Evolutionary conservation across 2,888 invertebrate species (phyloP).

Genomic region (Brachynemurus nebulosus): DNA sequence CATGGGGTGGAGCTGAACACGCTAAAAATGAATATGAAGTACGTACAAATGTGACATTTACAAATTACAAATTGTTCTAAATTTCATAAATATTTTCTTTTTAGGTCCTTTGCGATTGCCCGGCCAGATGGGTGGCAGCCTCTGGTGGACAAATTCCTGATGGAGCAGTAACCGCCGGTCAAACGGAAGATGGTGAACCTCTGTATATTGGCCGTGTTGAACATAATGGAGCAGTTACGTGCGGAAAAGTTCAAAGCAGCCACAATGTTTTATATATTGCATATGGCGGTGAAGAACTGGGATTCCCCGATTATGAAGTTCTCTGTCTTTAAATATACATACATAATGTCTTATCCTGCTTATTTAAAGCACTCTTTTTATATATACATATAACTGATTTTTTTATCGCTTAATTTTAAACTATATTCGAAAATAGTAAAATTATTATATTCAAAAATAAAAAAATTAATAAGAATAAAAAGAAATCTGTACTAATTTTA

Average conservation of each 20-base stretch:
- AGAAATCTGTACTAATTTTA: too few relatives aligned
- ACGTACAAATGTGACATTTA: conserved; percentile 12
- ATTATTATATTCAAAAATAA: too few relatives aligned
- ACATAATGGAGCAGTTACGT: conserved; percentile 62
- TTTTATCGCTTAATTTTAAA: too few relatives aligned
- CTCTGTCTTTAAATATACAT: too few relatives aligned
- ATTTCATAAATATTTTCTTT: not conserved
- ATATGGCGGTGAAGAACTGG: conserved; percentile 64
- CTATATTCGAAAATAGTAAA: too few relatives aligned
- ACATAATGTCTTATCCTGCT: too few relatives aligned
- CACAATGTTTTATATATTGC: conserved; percentile 75
- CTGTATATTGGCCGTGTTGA: conserved; percentile 62
- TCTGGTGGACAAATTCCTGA: conserved; percentile 51
- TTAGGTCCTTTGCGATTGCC: conserved; percentile 31
- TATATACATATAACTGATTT: too few relatives aligned
- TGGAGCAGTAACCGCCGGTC: conserved; percentile 53
- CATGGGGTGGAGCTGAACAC: conserved; percentile 67
- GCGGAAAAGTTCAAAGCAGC: conserved; percentile 74
- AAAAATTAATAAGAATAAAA: too few relatives aligned
- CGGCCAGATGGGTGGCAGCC: conserved; percentile 40
- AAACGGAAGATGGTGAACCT: conserved; percentile 64
- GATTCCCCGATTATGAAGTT: conserved; percentile 70
- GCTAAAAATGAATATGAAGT: conserved; percentile 56
- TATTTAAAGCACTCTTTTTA: too few relatives aligned
- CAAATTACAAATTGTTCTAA: not conserved